Conservation (phyloP, 2,113 vertebrate genomes). For the Chaetops frenatus region DNA sequence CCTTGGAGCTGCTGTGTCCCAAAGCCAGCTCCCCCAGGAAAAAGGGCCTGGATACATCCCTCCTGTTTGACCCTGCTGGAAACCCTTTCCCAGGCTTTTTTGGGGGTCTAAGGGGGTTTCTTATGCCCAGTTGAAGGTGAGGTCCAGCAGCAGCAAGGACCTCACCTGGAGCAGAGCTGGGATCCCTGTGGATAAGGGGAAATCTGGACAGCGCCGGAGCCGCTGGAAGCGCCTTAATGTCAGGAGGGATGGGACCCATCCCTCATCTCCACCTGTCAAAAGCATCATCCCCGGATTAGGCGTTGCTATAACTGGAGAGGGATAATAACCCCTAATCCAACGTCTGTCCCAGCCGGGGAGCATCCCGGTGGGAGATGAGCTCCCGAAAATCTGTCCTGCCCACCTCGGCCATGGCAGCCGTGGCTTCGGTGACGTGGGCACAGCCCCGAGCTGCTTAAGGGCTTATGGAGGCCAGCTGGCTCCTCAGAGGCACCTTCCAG, state of each 20-base stretch:
- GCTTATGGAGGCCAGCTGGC: constrained; percentile 25
- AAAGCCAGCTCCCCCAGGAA: neutral
- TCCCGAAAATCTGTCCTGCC: constrained; percentile 38
- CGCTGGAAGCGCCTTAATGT: neutral
- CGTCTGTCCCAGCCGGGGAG: neutral
- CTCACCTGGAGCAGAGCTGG: neutral
- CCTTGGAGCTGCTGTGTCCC: neutral
- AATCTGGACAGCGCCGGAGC: fast-evolving
- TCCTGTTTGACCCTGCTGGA: neutral
- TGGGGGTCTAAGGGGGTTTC: neutral
- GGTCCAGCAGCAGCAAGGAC: neutral
- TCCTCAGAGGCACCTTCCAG: neutral
- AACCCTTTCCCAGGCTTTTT: neutral
- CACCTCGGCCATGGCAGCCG: neutral
- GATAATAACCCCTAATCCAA: constrained; percentile 36
- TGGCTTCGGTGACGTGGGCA: neutral
- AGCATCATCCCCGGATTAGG: constrained; percentile 49
- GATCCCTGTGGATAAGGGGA: fast-evolving
- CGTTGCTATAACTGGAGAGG: constrained; percentile 9
- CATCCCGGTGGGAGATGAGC: neutral
- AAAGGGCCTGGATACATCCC: neutral
- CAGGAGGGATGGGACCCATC: neutral
- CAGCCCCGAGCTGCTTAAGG: constrained; percentile 17
- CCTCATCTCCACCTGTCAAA: constrained; percentile 43
- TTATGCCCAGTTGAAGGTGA: neutral